Base-by-base conservation (phyloP, 1,140 invertebrate genomes). In the Apis cerana region DNA sequence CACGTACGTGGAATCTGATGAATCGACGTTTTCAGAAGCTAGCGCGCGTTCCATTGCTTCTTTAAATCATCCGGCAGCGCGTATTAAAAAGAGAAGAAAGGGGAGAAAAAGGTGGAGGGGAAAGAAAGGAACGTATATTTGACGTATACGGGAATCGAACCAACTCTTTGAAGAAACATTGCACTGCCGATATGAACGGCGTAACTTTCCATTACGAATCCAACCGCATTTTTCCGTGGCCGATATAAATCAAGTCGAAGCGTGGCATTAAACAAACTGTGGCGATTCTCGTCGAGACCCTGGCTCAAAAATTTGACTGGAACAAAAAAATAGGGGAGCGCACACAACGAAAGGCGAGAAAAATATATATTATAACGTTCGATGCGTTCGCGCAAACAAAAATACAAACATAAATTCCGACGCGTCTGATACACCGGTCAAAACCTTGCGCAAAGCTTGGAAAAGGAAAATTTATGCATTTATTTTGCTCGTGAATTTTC, bases 191-290 rank as follows among this genome's bases (percentile, higher is more conserved):
- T n/a, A 13, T 50, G 19, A 50, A 59, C 80, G 21, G 21, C 71
- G 56, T 59, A 67, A 82, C 72, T 76, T 82, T 43, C 43, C 23
- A 75, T 82, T 75, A 75, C 80, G 72, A 59, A 82, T 50, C 80
- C 54, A 52, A 27, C 33, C 54, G 72, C 72, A 68, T 82, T 82
- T 82, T 76, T 76, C 33, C 43, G 64, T 19, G 2, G 54, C 5
- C 64, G 64, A 82, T 82, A 82, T 82, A 82, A 82, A 82, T 82
- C 80, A 82, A 68, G 80, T n/a, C 54, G 62, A 52, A 43, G 27
- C 72, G 52, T 27, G 27, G 72, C n/a, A n/a, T 82, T 82, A 65
- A 82, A 82, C 80, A 82, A 82, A 82, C 80, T 82, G 72, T 72
- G 21, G 54, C 72, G 54, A 82, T 82, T 76, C 17, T 27, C 19